These are phyloP conservation scores for Rhinophrynus dorsalis DNA, from an alignment of 2,797 vertebrate species.

Conservation along the genomic window DNA sequence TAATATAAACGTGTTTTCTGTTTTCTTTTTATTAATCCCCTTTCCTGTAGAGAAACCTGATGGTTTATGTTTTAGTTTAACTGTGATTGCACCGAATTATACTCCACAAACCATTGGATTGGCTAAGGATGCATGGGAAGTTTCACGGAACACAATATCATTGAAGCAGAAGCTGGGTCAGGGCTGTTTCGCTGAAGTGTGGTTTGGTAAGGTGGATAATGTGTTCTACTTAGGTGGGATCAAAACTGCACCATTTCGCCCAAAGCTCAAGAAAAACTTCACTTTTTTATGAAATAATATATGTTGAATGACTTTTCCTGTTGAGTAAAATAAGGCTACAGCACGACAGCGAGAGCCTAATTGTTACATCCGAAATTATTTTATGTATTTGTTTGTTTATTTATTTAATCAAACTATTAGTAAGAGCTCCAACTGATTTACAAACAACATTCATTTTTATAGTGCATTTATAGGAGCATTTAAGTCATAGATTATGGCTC, in stretches of 20 bases:
- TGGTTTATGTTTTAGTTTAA: constrained; percentile 98
- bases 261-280: too few relatives aligned
- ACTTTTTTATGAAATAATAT: too few relatives aligned
- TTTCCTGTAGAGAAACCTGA: constrained; percentile 91
- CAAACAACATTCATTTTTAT: too few relatives aligned
- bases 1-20: constrained; percentile 80
- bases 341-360: too few relatives aligned
- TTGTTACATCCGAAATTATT: too few relatives aligned
- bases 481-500: too few relatives aligned
- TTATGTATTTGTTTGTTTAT: too few relatives aligned
- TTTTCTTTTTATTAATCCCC: constrained; percentile 83
- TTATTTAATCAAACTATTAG: too few relatives aligned
- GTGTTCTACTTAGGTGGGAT: constrained; percentile 5
- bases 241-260: neutral
- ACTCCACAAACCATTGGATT: constrained; percentile 94
- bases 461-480: too few relatives aligned
- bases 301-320: too few relatives aligned
- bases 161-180: constrained; percentile 94
- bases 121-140: constrained; percentile 97
- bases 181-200: constrained; percentile 98
- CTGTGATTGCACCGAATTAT: constrained; percentile 87
- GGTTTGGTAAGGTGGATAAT: constrained; percentile 91
- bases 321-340: too few relatives aligned
- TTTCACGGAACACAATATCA: constrained; percentile 82
- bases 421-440: too few relatives aligned